These are phyloP conservation scores for Scopus umbretta DNA, from an alignment of 2,113 vertebrate species.

Conservation along the genomic window DNA sequence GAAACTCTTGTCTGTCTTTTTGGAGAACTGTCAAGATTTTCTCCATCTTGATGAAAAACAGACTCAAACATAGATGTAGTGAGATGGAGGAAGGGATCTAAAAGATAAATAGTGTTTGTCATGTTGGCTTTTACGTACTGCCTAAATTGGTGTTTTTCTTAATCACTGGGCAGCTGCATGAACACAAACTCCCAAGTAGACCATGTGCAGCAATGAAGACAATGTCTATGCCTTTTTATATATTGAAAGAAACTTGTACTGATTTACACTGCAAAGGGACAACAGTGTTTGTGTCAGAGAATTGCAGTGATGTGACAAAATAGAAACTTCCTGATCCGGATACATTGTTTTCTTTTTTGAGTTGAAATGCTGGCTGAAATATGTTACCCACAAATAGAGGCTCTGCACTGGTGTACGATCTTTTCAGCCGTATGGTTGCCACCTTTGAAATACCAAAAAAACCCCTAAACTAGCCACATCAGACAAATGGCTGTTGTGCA, in stretches of 20 bases:
- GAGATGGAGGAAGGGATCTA: not conserved
- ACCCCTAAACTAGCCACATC: constrained; percentile 4
- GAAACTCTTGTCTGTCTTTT: not conserved
- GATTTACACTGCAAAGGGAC: not conserved
- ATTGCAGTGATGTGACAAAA: not conserved
- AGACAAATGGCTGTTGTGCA: constrained; percentile 34
- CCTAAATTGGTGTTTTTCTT: not conserved
- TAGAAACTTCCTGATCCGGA: not conserved
- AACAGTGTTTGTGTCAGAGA: not conserved
- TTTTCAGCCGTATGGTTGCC: constrained; percentile 31
- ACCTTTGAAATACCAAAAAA: constrained; percentile 10
- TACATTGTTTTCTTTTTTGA: not conserved
- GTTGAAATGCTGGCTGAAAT: constrained; percentile 12
- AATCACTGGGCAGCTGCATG: not conserved
- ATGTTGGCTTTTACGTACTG: not conserved
- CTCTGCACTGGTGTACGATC: not conserved
- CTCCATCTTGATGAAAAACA: not conserved
- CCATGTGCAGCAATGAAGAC: not conserved
- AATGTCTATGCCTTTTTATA: not conserved
- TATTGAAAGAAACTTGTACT: not conserved
- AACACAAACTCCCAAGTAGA: not conserved
- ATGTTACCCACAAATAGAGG: not conserved
- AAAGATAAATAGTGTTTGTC: not conserved
- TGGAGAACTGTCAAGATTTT: not conserved
- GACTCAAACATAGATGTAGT: not conserved